A percentile compares a stretch with the other conserved stretches of the same genome.
Evolutionary conservation across 2,113 vertebrate species (phyloP).

Genomic region (Cyanistes caeruleus): DNA sequence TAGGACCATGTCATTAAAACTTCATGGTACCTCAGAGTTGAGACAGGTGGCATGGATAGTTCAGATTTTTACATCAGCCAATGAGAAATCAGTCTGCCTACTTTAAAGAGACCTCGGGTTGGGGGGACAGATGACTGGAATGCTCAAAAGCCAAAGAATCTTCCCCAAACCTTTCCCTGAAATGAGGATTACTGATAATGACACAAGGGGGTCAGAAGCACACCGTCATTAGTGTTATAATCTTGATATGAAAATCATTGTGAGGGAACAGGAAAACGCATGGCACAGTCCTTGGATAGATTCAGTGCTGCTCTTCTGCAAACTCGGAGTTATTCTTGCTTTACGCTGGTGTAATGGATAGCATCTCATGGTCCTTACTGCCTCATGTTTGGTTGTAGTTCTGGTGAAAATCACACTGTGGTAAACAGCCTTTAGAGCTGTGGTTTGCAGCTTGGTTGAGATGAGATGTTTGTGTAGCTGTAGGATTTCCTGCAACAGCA

Average conservation of each 20-base stretch:
- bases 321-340: not conserved
- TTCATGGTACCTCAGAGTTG: not conserved
- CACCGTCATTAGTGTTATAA: not conserved
- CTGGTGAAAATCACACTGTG: not conserved
- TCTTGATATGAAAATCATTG: not conserved
- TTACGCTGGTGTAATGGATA: not conserved
- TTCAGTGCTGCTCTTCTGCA: not conserved
- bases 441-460: not conserved
- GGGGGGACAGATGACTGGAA: not conserved
- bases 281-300: not conserved
- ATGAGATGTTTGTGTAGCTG: not conserved
- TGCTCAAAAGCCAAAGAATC: not conserved
- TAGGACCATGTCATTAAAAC: not conserved
- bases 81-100: not conserved
- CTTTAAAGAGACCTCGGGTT: not conserved
- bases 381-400: not conserved
- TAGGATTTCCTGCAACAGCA: not conserved
- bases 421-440: not conserved
- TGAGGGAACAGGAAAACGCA: not conserved
- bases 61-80: not conserved
- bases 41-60: not conserved
- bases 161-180: not conserved
- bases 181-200: not conserved
- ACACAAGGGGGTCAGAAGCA: not conserved
- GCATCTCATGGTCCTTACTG: not conserved